Percentiles rank a stretch among this genome's conserved stretches.
These are phyloP conservation scores for Anastrepha ludens DNA, from an alignment of 1,140 invertebrate genomes.

Conservation along the genomic window DNA sequence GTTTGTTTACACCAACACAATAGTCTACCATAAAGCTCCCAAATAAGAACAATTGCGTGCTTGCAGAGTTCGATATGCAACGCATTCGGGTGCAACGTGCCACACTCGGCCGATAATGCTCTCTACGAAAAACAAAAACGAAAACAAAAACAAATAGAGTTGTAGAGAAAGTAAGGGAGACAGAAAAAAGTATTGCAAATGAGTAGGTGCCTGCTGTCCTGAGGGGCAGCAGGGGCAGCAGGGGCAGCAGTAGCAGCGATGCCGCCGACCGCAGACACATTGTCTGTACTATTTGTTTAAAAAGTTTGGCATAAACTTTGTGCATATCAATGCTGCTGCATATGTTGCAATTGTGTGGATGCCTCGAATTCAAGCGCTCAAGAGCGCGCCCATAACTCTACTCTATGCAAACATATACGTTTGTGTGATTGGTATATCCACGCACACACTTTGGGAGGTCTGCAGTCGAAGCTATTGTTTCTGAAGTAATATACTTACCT, in stretches of 20 bases:
- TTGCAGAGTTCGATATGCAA: neutral
- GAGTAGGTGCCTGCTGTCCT: neutral
- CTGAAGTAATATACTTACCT: too few relatives aligned
- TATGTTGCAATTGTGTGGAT: neutral
- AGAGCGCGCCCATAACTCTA: neutral
- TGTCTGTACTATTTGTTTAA: constrained; percentile 46
- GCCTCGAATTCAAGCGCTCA: neutral
- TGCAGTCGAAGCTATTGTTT: too few relatives aligned
- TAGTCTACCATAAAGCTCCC: neutral
- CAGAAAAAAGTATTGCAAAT: neutral
- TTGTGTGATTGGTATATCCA: neutral
- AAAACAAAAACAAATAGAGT: neutral
- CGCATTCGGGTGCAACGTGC: neutral
- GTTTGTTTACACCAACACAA: neutral
- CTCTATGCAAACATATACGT: neutral
- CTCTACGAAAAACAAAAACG: too few relatives aligned
- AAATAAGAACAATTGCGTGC: neutral
- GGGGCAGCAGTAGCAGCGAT: neutral
- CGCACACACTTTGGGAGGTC: neutral
- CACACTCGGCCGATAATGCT: neutral
- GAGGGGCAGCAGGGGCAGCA: too few relatives aligned
- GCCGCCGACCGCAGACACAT: constrained; percentile 36
- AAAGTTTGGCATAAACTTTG: constrained; percentile 49
- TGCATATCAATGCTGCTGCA: constrained; percentile 33
- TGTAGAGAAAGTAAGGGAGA: neutral